Base-by-base conservation (phyloP, 2,797 vertebrate genomes). In the Sebastes oblongus region DNA sequence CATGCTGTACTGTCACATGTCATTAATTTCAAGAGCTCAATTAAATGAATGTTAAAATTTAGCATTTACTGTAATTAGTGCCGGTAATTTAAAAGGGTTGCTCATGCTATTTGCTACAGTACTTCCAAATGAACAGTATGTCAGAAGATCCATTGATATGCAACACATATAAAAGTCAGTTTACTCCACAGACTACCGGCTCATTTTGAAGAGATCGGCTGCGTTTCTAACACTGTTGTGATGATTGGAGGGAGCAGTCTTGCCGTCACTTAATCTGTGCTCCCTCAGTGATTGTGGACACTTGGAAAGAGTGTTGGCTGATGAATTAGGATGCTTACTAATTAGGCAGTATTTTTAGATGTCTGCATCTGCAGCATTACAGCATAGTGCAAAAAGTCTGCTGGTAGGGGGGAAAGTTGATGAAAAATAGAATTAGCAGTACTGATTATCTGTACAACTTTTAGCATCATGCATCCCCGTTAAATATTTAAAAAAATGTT, bases 341-440 rank as follows among this genome's bases (percentile, higher is more conserved):
- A 86, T 83, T 70, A 66, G 62, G 11, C 13, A 12, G 50, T 67
- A 60, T 77, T 83, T 80, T 81, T 77, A 72, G 70, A 64, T 66
- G 24, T 29, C 10, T 18, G 22, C 30, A 42, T 66, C n/a, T 25
- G 16, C 42, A 46, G 64, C 27, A 30, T 55, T 50, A 46, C 4
- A 75, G 59, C 39, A n/a, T 6, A 65, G 39, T 20, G 9, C 12
- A 69, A 58, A 70, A 42, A 58, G 5, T 66, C 22, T 1, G 6
- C 30, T 25, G 5, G 22, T 24, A 29, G 22, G 18, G 1, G 30
- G 24, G 18, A 22, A 20, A 61, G 39, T 30, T 34, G 24, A 25
- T 70, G 2, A 34, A 55, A 61, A 66, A 67, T 8, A 27, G 5
- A 27, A 3, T 29, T 46, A 22, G 30, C 56, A 64, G 10, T 34